These are phyloP conservation scores for Eospalax fontanierii DNA, from an alignment of 2,797 vertebrate species.

Conservation along the genomic window DNA sequence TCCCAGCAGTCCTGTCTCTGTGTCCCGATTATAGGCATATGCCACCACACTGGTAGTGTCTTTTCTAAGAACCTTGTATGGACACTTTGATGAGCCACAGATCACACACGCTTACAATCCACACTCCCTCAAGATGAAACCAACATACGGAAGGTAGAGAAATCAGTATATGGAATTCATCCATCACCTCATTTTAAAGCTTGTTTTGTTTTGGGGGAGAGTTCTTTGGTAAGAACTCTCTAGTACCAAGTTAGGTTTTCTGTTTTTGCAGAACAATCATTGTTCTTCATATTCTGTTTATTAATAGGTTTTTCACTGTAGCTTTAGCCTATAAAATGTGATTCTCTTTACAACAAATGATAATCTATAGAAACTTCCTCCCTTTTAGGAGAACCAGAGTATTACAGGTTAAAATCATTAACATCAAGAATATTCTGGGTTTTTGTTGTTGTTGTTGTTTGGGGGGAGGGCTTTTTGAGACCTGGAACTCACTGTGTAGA, in stretches of 20 bases:
- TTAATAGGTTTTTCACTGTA: too few relatives aligned
- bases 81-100: background rate
- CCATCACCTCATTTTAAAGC: conserved; percentile 29
- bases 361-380: background rate
- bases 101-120: background rate
- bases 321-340: too few relatives aligned
- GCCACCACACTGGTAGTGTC: background rate
- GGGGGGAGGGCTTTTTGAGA: too few relatives aligned
- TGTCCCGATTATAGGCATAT: background rate
- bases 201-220: background rate
- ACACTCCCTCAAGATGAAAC: background rate
- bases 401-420: background rate
- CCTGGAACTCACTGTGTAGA: too few relatives aligned
- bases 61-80: background rate
- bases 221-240: conserved; percentile 32
- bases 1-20: background rate
- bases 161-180: conserved; percentile 11
- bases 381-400: background rate
- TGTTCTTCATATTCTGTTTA: background rate
- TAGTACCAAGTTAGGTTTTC: conserved; percentile 20
- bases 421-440: background rate
- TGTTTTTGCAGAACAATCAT: conserved; percentile 25
- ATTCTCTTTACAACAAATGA: conserved; percentile 33
- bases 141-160: conserved; percentile 49
- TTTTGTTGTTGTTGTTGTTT: too few relatives aligned